Percentiles rank a stretch among this genome's conserved stretches.
Evolutionary conservation across 2,888 invertebrate genomes (phyloP).

Genomic region (Drosophila seclusa): DNA sequence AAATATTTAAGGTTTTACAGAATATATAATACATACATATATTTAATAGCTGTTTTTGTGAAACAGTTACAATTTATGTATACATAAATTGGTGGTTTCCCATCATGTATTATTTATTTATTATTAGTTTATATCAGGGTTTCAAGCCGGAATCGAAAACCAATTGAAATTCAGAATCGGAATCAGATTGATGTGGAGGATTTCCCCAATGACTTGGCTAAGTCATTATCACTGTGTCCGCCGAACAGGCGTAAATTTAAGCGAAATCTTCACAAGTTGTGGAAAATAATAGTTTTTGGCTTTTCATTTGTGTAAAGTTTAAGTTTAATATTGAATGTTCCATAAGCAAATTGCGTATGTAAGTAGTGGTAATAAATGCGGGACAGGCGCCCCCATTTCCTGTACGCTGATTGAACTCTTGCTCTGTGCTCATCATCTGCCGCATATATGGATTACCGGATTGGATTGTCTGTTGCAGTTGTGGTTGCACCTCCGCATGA

Average conservation of each 20-base stretch:
- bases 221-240: not conserved
- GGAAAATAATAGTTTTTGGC: not conserved
- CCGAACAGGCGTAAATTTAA: not conserved
- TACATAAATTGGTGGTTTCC: not conserved
- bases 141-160: not conserved
- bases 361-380: not conserved
- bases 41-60: not conserved
- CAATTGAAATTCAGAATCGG: not conserved
- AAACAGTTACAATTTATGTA: not conserved
- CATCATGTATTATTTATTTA: not conserved
- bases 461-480: not conserved
- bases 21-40: too few relatives aligned
- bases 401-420: not conserved
- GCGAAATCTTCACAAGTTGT: not conserved
- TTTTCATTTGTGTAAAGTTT: rapidly evolving
- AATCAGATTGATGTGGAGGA: not conserved
- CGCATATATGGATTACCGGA: conserved; percentile 5
- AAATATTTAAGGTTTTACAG: not conserved
- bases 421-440: conserved; percentile 14
- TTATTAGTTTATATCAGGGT: not conserved
- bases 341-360: not conserved
- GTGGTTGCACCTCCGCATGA: conserved; percentile 47
- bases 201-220: not conserved
- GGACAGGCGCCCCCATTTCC: not conserved
- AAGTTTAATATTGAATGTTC: not conserved